Percentiles rank a stretch among this genome's conserved stretches.
Conservation (phyloP, 2,113 vertebrate genomes). For the Rissa tridactyla region DNA sequence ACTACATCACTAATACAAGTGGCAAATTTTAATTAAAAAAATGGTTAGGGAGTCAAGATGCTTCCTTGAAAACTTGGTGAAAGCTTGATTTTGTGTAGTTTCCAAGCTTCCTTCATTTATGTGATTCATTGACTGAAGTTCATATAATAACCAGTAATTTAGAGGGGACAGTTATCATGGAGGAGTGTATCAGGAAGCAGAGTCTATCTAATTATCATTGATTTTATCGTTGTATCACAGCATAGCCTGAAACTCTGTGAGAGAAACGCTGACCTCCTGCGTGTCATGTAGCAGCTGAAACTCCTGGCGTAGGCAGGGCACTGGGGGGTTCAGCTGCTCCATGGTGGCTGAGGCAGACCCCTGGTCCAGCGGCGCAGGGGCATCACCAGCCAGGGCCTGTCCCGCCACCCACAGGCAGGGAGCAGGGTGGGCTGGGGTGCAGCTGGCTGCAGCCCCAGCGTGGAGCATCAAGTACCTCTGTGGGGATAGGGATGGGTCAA, state of each 20-base stretch:
- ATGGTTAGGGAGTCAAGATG: not conserved
- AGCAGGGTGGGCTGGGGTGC: not conserved
- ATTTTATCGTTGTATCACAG: not conserved
- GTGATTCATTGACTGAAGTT: not conserved
- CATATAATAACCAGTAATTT: not conserved
- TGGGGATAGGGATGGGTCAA: not conserved
- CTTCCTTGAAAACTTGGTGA: not conserved
- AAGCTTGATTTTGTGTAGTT: not conserved
- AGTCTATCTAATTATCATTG: not conserved
- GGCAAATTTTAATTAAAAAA: not conserved
- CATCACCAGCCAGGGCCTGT: rapidly evolving
- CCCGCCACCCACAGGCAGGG: not conserved
- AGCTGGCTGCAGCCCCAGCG: too few relatives aligned
- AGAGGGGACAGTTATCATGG: not conserved
- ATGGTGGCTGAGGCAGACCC: rapidly evolving
- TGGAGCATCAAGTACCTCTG: not conserved
- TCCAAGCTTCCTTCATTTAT: not conserved
- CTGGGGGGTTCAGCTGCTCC: not conserved
- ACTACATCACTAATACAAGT: not conserved
- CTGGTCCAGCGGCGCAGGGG: too few relatives aligned
- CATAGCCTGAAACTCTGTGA: not conserved
- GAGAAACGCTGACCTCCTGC: not conserved
- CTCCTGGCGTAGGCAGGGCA: not conserved
- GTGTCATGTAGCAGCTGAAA: not conserved
- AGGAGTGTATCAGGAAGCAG: not conserved